Evolutionary conservation across 2,888 invertebrate species (phyloP).

Genomic region (Leucoptera coffeella): DNA sequence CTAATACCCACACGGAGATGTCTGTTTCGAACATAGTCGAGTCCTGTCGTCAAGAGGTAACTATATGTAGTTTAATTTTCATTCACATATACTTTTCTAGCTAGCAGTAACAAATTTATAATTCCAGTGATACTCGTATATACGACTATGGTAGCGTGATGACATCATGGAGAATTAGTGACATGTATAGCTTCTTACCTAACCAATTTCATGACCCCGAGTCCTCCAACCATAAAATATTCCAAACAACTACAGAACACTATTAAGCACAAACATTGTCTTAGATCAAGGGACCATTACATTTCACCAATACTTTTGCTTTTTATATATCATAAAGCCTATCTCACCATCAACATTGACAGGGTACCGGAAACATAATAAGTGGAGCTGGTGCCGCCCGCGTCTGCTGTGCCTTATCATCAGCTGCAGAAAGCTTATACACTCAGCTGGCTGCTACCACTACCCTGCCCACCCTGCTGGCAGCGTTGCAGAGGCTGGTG

Average conservation of each 20-base stretch:
- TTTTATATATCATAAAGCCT: too few relatives aligned
- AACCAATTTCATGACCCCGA: too few relatives aligned
- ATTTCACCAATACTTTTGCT: too few relatives aligned
- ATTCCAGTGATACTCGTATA: too few relatives aligned
- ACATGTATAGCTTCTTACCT: too few relatives aligned
- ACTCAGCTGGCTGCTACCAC: slow-evolving; percentile 83
- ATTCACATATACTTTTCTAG: too few relatives aligned
- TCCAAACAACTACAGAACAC: background rate
- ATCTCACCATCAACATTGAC: too few relatives aligned
- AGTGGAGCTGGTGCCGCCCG: slow-evolving; percentile 78
- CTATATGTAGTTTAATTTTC: slow-evolving; percentile 2
- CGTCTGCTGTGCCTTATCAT: slow-evolving; percentile 83
- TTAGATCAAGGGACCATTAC: slow-evolving; percentile 17
- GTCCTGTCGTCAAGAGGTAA: slow-evolving; percentile 48
- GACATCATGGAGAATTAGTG: too few relatives aligned
- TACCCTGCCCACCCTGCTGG: slow-evolving; percentile 76
- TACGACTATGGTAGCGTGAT: too few relatives aligned
- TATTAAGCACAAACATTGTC: background rate
- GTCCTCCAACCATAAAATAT: background rate
- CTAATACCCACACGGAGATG: slow-evolving; percentile 53
- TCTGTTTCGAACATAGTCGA: slow-evolving; percentile 68
- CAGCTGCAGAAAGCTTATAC: slow-evolving; percentile 86
- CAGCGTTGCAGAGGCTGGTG: slow-evolving; percentile 77
- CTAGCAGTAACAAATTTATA: too few relatives aligned
- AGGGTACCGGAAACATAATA: slow-evolving; percentile 56